Evolutionary conservation across 2,113 vertebrate species (phyloP).

Genomic region (Rhipidura dahli): DNA sequence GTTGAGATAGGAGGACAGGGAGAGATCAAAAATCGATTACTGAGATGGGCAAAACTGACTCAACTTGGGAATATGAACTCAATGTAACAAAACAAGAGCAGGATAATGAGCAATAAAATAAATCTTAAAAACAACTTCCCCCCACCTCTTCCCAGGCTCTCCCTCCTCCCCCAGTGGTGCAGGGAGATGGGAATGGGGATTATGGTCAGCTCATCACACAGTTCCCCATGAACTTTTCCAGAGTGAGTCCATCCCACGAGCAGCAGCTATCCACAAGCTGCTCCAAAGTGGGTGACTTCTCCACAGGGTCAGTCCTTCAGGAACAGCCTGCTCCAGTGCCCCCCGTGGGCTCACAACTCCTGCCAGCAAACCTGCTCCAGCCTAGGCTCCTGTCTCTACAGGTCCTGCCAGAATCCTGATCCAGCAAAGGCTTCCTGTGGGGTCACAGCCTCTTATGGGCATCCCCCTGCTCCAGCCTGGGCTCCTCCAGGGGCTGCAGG

Average conservation of each 20-base stretch:
- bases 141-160: background rate
- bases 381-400: background rate
- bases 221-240: no score
- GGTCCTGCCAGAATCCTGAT: rapidly evolving
- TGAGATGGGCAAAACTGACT: background rate
- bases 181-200: no score
- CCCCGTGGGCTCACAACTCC: background rate
- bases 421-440: rapidly evolving
- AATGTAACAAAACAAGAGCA: background rate
- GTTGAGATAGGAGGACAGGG: no score
- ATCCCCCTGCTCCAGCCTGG: background rate
- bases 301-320: background rate
- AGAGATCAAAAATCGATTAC: background rate
- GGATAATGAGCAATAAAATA: background rate
- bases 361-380: background rate
- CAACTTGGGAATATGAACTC: background rate
- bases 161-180: rapidly evolving
- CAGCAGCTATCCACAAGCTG: background rate
- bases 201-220: background rate
- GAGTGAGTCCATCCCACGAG: no score
- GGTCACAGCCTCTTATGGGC: background rate
- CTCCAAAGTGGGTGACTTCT: background rate
- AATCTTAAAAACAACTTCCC: background rate
- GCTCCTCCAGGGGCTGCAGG: background rate
- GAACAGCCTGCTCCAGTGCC: background rate